Base-by-base conservation (phyloP, 2,888 invertebrate genomes). In the Diarsia mendica region DNA sequence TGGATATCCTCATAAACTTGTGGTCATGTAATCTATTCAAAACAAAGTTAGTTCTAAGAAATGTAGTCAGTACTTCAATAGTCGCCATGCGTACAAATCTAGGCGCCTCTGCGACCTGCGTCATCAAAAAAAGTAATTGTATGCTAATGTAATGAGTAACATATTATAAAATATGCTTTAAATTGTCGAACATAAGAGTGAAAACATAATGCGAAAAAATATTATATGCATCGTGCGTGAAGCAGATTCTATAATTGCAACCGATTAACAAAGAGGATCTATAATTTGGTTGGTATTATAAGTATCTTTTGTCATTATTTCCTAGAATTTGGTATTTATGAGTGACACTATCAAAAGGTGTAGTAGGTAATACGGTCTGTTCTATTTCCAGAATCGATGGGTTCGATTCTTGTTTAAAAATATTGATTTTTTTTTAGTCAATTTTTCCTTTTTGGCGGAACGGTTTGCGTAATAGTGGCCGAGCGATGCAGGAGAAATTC, bases 61-160 rank as follows among this genome's bases (percentile, higher is more conserved):
- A 68, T 78, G 33, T 48, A 64, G 55, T 44, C 53, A 67, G 15
- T 23, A 33, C 49, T 48, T 60, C 23, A 28, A 18, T 46, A 44
- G 72, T 64, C 67, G 51, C 51, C 73, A 73, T 72, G 84, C 71
- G 66, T 81, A 73, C 61, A 64, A 73, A 79, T 67, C 79, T 76
- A 82, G 79, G 72, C 82, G 84, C 77, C 80, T 70, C 61, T 80
- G 74, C 84, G 82, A 86, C 83, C 61, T 80, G 74, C 84, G 82
- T 86, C 83, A 86, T 74, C 70, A 53, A 63, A 66, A 66, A 79
- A 49, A 51, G 69, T 71, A 77, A 85, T 85, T 81, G 83, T 85
- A 74, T 79, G 85, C 76, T 60, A 79, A 79, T 79, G 18, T 51
- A 74, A 80, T 75, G 49, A 67, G 33, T 51, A n/a, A 4, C 39